Evolutionary conservation across 23 tunicate species (phyloP).

Genomic region (Phallusia fumigata): DNA sequence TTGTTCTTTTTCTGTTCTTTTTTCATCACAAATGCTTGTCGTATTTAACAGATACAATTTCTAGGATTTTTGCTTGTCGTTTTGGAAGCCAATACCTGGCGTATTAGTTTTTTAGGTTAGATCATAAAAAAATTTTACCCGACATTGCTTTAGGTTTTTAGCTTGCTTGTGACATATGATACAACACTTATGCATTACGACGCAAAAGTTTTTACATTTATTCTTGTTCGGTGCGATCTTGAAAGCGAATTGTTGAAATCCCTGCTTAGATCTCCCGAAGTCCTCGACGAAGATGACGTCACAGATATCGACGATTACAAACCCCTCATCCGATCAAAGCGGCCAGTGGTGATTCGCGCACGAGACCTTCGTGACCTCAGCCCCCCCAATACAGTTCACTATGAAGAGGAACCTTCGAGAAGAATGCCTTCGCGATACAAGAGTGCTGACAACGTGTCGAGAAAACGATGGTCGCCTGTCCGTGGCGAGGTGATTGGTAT

Average conservation of each 20-base stretch:
- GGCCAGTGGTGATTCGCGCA: constrained; percentile 28
- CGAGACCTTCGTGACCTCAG: constrained; percentile 44
- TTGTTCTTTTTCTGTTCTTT: no score
- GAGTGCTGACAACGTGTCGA: constrained; percentile 44
- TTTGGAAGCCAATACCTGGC: no score
- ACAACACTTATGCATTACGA: no score
- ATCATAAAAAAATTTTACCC: no score
- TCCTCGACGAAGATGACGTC: constrained; percentile 16
- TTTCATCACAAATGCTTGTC: no score
- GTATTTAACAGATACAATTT: no score
- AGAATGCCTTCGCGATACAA: constrained; percentile 23
- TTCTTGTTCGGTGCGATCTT: no score
- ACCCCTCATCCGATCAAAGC: constrained; percentile 42
- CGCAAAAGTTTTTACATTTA: no score
- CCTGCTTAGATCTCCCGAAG: constrained; percentile 9
- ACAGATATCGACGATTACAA: constrained; percentile 45
- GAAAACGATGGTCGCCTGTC: constrained; percentile 8
- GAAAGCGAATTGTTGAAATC: no score
- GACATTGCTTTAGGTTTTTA: background rate
- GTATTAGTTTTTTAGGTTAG: no score
- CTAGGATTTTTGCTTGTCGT: no score
- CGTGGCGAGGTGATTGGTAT: background rate
- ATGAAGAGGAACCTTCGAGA: constrained; percentile 47
- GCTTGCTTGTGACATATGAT: background rate
- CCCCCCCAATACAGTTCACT: constrained; percentile 51